Conservation (phyloP, 1,140 invertebrate species). For the Trichonephila clavata region DNA sequence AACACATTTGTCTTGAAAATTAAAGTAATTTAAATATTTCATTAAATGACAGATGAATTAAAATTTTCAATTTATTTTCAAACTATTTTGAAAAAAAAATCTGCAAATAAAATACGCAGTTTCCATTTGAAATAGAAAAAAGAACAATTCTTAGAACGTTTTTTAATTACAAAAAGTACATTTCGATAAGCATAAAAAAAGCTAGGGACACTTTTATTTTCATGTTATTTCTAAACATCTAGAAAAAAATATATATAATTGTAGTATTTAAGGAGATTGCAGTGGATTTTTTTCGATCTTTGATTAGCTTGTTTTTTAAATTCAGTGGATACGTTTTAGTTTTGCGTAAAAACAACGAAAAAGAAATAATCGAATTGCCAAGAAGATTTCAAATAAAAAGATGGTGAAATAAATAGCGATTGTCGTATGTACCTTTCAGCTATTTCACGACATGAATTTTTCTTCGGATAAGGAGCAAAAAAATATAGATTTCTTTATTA, state of each 20-base stretch:
- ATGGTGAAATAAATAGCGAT: conserved; percentile 21
- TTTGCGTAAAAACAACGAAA: not conserved
- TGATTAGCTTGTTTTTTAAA: not conserved
- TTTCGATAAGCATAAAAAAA: not conserved
- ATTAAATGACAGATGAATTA: no score
- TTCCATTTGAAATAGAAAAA: no score
- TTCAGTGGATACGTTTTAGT: not conserved
- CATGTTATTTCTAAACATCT: not conserved
- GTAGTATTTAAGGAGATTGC: not conserved
- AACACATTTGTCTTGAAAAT: no score
- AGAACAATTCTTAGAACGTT: no score
- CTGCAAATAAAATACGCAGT: no score
- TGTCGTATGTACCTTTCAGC: not conserved
- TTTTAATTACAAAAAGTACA: no score
- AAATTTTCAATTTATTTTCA: no score
- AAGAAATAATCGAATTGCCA: not conserved
- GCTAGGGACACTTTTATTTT: not conserved
- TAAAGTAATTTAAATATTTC: no score
- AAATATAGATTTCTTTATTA: not conserved
- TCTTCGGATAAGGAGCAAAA: not conserved
- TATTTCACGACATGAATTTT: not conserved
- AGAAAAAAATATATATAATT: not conserved
- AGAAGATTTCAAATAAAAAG: conserved; percentile 4
- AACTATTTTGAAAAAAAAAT: no score
- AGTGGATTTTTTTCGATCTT: not conserved